phyloP scores from a whole-genome alignment of 2,113 vertebrate species.

The Pelecanoides urinatrix region DNA sequence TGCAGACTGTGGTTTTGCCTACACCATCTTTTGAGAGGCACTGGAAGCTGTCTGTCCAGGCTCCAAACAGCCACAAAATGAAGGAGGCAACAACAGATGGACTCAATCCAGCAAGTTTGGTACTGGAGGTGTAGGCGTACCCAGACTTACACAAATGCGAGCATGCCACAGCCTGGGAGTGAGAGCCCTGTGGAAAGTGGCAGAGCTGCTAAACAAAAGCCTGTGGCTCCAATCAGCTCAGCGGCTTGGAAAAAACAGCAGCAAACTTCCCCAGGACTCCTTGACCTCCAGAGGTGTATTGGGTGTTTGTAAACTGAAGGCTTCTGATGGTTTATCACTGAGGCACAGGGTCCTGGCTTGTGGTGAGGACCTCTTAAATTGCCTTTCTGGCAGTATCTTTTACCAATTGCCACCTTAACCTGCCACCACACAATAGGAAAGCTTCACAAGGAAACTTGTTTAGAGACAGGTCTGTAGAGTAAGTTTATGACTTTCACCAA shows the following conservation, averaged over 20 bases:
- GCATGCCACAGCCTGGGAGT: background rate
- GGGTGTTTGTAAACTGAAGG: background rate
- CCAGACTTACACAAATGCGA: background rate
- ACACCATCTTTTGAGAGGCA: background rate
- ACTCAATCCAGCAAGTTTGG: background rate
- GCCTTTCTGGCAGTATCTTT: background rate
- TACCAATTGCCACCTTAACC: background rate
- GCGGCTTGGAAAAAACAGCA: background rate
- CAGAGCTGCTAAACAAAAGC: background rate
- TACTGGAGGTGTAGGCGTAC: background rate
- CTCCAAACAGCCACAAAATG: background rate
- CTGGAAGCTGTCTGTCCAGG: background rate
- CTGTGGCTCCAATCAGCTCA: background rate
- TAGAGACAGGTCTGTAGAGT: background rate
- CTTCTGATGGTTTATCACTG: background rate
- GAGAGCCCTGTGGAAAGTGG: background rate
- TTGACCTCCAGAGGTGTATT: background rate
- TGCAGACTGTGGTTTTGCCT: background rate
- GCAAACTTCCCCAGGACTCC: background rate
- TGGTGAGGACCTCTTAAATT: background rate
- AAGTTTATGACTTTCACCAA: background rate
- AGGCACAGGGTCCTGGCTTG: background rate
- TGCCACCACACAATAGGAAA: background rate
- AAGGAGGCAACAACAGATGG: background rate
- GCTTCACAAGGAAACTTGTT: background rate